A percentile compares a stretch with the other conserved stretches of the same genome.
Evolutionary conservation across 2,888 invertebrate species (phyloP).

Genomic region (Synergus gifuensis): DNA sequence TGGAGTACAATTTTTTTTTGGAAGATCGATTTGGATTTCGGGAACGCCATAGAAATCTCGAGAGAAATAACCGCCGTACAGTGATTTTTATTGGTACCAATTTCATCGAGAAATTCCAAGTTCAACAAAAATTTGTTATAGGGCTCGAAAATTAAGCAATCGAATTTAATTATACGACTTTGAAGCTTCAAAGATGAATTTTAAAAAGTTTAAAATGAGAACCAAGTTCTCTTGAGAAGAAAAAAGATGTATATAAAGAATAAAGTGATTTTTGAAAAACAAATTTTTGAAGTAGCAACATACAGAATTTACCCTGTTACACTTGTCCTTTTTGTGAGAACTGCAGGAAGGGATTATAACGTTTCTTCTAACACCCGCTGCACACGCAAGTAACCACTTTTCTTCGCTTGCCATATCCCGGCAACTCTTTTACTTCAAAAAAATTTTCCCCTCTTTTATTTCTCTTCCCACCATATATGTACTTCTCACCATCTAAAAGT

Average conservation of each 20-base stretch:
- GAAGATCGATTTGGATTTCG: conserved; percentile 21
- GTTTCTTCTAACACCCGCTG: conserved; percentile 54
- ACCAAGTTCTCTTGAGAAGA: background rate
- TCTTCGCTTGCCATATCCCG: conserved; percentile 51
- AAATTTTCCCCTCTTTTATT: conserved; percentile 45
- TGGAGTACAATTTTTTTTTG: conserved; percentile 3
- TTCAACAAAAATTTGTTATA: no score
- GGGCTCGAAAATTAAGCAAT: no score
- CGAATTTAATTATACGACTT: no score
- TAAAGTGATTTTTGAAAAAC: background rate
- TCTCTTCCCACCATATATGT: background rate
- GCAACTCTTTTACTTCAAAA: conserved; percentile 49
- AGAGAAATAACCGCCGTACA: background rate
- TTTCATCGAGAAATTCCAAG: background rate
- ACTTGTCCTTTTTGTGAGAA: conserved; percentile 13
- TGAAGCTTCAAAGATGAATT: no score
- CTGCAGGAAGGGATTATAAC: conserved; percentile 10
- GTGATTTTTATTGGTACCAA: background rate
- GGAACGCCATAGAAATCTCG: background rate
- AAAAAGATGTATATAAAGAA: background rate
- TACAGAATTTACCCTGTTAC: background rate
- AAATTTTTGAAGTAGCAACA: background rate
- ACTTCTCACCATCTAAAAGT: conserved; percentile 27
- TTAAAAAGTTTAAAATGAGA: background rate
- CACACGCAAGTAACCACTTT: conserved; percentile 60